Conservation (phyloP, 2,113 vertebrate species). For the Sturnira hondurensis region DNA sequence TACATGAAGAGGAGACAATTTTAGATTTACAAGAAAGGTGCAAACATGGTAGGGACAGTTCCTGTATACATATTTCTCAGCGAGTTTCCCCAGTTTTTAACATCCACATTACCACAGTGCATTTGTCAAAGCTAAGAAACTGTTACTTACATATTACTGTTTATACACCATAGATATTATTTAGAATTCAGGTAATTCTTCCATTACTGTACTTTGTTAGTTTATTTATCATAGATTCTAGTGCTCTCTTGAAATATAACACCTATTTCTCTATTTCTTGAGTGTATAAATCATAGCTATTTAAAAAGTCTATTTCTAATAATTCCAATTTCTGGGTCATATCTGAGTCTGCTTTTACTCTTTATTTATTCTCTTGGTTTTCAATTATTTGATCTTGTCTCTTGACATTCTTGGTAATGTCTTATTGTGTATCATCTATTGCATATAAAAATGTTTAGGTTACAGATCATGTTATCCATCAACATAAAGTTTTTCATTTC, state of each 20-base stretch:
- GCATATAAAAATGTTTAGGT: not conserved
- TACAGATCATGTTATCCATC: not conserved
- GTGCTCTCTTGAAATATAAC: not conserved
- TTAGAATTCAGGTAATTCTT: not conserved
- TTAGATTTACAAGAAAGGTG: not conserved
- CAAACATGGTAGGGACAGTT: not conserved
- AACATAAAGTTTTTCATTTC: not conserved
- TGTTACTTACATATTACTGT: not conserved
- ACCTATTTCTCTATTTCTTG: not conserved
- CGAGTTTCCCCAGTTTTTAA: not conserved
- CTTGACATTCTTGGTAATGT: not conserved
- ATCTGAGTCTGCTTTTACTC: not conserved
- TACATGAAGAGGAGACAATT: not conserved
- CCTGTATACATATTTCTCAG: not conserved
- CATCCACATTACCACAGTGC: not conserved
- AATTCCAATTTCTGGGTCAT: not conserved
- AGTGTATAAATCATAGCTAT: not conserved
- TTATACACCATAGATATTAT: not conserved
- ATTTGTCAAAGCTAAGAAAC: constrained; percentile 20
- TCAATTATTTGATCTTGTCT: not conserved
- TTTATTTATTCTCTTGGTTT: not conserved
- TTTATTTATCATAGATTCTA: not conserved
- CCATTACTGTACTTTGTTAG: not conserved
- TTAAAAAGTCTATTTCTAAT: not conserved
- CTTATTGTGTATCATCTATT: not conserved